Evolutionary conservation across 2,113 vertebrate genomes (phyloP).

Genomic region (Trichomycterus rosablanca): DNA sequence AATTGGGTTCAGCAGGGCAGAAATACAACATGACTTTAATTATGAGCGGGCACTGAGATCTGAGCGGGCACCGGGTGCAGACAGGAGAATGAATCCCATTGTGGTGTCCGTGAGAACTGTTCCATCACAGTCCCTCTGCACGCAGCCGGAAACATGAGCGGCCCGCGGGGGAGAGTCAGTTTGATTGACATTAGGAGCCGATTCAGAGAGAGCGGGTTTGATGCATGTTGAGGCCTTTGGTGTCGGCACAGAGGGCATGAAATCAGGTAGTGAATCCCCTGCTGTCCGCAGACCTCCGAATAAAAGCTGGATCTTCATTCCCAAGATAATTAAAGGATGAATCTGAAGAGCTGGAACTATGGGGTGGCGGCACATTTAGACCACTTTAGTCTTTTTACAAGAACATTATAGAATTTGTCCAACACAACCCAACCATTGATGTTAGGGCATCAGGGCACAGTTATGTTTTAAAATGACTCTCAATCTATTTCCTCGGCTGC

Average conservation of each 20-base stretch:
- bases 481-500: no score
- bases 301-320: slow-evolving; percentile 32
- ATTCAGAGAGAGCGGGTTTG: slow-evolving; percentile 25
- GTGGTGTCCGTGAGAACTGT: slow-evolving; percentile 24
- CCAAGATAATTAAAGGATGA: slow-evolving; percentile 23
- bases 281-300: slow-evolving; percentile 7
- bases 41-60: slow-evolving; percentile 23
- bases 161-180: not conserved
- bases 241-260: slow-evolving; percentile 40
- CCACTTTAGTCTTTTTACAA: no score
- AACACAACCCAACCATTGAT: no score
- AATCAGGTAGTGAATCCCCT: slow-evolving; percentile 34
- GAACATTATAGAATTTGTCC: no score
- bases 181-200: slow-evolving; percentile 41
- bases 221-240: slow-evolving; percentile 22
- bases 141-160: not conserved
- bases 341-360: no score
- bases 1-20: slow-evolving; percentile 21
- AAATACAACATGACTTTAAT: slow-evolving; percentile 41
- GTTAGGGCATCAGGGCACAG: no score
- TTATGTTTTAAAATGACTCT: no score
- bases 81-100: slow-evolving; percentile 20
- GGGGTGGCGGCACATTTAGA: no score
- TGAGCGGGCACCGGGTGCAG: no score
- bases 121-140: slow-evolving; percentile 11